phyloP scores from a whole-genome alignment of 2,888 invertebrate genomes.

The Aphrophora alni region DNA sequence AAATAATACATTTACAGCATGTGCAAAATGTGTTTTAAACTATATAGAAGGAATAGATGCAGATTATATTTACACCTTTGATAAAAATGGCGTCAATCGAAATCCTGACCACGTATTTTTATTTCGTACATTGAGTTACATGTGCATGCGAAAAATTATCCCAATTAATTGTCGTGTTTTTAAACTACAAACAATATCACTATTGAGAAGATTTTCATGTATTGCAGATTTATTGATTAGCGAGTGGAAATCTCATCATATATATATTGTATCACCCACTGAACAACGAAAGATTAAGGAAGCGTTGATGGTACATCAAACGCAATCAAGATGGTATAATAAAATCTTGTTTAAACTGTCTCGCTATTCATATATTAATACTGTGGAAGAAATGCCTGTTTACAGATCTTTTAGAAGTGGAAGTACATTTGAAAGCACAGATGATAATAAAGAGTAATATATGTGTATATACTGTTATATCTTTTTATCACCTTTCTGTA shows the following conservation, averaged over 20 bases:
- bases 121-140: neutral
- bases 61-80: neutral
- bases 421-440: too few species aligned
- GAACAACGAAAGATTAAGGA: neutral
- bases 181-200: neutral
- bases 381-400: neutral
- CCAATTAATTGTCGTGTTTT: neutral
- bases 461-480: too few species aligned
- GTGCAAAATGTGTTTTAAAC: neutral
- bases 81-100: neutral
- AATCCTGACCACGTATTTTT: neutral
- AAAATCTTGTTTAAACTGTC: neutral
- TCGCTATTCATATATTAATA: neutral
- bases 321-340: neutral
- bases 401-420: too few species aligned
- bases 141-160: neutral
- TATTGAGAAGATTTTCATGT: neutral
- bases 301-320: neutral
- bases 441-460: too few species aligned
- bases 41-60: neutral
- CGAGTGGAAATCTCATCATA: neutral
- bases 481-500: too few species aligned
- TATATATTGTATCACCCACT: neutral
- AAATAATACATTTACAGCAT: neutral
- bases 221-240: neutral